Conservation (phyloP, 2,113 vertebrate genomes). For the Ammospiza caudacuta region DNA sequence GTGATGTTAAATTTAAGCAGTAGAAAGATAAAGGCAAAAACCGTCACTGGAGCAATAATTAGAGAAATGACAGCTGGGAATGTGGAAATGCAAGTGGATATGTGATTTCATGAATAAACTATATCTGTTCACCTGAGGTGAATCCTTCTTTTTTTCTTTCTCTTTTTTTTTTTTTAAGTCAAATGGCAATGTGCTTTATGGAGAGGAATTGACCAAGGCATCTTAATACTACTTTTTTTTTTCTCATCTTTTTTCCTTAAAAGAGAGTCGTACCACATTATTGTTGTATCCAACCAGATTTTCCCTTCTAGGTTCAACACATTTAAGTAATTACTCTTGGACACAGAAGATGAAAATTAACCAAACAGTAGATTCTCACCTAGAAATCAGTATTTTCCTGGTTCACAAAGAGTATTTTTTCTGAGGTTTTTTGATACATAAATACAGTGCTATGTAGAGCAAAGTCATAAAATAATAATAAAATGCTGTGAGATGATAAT, state of each 20-base stretch:
- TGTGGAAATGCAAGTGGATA: not conserved
- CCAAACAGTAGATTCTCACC: not conserved
- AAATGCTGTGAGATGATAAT: not conserved
- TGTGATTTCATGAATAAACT: not conserved
- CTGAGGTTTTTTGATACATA: not conserved
- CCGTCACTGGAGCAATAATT: not conserved
- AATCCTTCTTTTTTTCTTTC: not conserved
- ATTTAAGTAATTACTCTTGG: not conserved
- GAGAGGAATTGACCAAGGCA: not conserved
- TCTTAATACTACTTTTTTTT: not conserved
- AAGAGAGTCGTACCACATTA: accelerated
- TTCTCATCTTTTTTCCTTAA: not conserved
- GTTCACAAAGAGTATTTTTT: not conserved
- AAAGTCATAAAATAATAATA: not conserved
- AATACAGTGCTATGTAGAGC: not conserved
- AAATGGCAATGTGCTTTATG: not conserved
- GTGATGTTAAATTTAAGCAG: not conserved
- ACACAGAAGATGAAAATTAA: not conserved
- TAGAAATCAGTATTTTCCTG: not conserved
- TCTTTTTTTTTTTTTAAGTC: not conserved
- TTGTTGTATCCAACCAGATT: not conserved
- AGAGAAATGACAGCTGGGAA: not conserved
- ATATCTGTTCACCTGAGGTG: not conserved
- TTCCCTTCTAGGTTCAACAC: not conserved
- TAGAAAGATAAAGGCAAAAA: not conserved